A percentile compares a stretch with the other conserved stretches of the same genome.
Conservation (phyloP, 2,113 vertebrate genomes). For the Podilymbus podiceps region DNA sequence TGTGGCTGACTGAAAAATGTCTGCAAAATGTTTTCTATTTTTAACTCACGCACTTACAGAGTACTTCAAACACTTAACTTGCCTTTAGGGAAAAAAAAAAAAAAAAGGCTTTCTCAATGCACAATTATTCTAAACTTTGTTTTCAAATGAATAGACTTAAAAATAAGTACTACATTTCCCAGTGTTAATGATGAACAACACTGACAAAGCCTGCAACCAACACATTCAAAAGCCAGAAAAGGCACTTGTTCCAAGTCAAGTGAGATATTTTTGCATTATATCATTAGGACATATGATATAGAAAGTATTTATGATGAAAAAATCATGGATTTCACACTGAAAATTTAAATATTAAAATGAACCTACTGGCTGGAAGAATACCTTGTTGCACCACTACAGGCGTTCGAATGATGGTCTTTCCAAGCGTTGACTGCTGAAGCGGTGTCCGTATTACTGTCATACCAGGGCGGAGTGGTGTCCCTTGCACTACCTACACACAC, state of each 20-base stretch:
- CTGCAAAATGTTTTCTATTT: background rate
- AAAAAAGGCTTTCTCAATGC: background rate
- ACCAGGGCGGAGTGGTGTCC: constrained; percentile 87
- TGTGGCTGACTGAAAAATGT: background rate
- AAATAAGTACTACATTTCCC: background rate
- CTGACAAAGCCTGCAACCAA: background rate
- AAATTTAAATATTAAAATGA: constrained; percentile 36
- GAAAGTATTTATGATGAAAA: background rate
- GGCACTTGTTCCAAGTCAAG: background rate
- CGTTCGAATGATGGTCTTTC: constrained; percentile 90
- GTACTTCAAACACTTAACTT: background rate
- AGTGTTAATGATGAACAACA: background rate
- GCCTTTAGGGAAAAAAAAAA: background rate
- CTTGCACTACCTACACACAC: constrained; percentile 81
- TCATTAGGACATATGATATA: background rate
- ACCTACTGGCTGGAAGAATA: constrained; percentile 73
- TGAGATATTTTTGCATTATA: background rate
- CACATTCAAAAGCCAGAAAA: background rate
- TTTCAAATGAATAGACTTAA: background rate
- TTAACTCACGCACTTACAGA: background rate
- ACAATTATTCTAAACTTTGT: background rate
- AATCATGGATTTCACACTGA: constrained; percentile 14
- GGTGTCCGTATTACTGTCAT: constrained; percentile 92
- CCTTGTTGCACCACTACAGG: constrained; percentile 94
- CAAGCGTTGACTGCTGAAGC: constrained; percentile 84